These are phyloP conservation scores for Trichonephila clavata DNA, from an alignment of 1,140 invertebrate species.

Conservation along the genomic window DNA sequence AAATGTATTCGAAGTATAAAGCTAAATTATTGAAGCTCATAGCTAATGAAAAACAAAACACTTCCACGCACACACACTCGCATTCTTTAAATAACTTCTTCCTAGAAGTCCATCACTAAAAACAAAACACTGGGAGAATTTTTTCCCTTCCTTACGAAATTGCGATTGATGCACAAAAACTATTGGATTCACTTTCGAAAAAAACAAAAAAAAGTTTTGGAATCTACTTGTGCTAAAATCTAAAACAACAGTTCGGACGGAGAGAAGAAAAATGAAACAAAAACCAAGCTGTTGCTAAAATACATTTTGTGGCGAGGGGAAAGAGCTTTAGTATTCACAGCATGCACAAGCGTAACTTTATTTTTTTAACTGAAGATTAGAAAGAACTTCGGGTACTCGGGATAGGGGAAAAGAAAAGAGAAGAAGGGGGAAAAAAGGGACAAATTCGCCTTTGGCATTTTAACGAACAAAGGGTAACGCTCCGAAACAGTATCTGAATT, in stretches of 20 bases:
- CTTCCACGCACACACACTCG: too few species aligned
- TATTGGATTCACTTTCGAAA: background rate
- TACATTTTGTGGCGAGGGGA: background rate
- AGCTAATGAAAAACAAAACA: too few species aligned
- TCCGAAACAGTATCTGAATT: background rate
- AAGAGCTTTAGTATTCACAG: background rate
- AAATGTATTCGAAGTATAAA: too few species aligned
- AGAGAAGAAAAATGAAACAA: background rate
- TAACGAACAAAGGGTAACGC: background rate
- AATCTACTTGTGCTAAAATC: background rate
- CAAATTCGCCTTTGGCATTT: constrained; percentile 14
- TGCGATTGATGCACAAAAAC: background rate
- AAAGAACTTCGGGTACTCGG: background rate
- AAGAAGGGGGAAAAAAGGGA: background rate
- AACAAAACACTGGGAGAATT: too few species aligned
- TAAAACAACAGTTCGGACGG: background rate
- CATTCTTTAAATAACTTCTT: too few species aligned
- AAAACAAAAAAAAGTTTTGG: background rate
- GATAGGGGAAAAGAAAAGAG: background rate
- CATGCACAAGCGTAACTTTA: constrained; percentile 1
- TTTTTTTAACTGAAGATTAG: constrained; percentile 47
- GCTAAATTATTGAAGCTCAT: too few species aligned
- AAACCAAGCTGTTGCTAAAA: background rate
- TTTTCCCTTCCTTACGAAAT: background rate
- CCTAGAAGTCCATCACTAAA: too few species aligned